Percentiles rank a stretch among this genome's conserved stretches.
These are phyloP conservation scores for Bellardia pandia DNA, from an alignment of 2,888 invertebrate species.

Conservation along the genomic window DNA sequence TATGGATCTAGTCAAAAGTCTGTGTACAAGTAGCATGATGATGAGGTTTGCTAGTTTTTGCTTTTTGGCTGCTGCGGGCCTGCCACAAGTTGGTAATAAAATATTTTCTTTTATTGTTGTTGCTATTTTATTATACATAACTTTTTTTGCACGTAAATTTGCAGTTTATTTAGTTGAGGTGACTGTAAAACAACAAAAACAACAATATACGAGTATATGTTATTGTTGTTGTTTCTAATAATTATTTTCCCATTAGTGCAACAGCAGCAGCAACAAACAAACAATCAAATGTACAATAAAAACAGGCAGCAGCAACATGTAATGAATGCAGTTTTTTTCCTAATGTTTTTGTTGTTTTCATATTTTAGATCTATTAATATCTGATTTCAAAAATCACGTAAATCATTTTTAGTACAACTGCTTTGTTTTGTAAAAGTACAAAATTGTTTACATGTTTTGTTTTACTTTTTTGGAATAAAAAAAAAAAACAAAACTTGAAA, in stretches of 20 bases:
- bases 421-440: conserved; percentile 47
- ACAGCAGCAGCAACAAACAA: conserved; percentile 32
- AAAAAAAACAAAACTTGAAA: conserved; percentile 17
- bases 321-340: conserved; percentile 40
- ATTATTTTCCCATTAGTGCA: conserved; percentile 72
- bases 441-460: conserved; percentile 64
- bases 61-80: conserved; percentile 45
- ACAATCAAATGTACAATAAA: conserved; percentile 40
- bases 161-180: conserved; percentile 56
- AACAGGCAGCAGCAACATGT: conserved; percentile 31
- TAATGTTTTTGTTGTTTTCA: conserved; percentile 47
- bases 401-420: conserved; percentile 67
- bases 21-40: conserved; percentile 22
- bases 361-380: conserved; percentile 68
- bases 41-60: conserved; percentile 17
- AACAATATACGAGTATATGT: not conserved
- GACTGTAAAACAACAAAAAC: conserved; percentile 30
- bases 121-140: conserved; percentile 45
- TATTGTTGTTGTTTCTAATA: conserved; percentile 63
- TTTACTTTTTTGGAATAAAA: not conserved
- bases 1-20: conserved; percentile 13
- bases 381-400: conserved; percentile 74
- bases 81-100: conserved; percentile 63
- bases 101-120: conserved; percentile 26
- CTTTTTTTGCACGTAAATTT: conserved; percentile 68